A percentile compares a stretch with the other conserved stretches of the same genome.
Conservation (phyloP, 2,888 invertebrate species). For the Marronus borbonicus region DNA sequence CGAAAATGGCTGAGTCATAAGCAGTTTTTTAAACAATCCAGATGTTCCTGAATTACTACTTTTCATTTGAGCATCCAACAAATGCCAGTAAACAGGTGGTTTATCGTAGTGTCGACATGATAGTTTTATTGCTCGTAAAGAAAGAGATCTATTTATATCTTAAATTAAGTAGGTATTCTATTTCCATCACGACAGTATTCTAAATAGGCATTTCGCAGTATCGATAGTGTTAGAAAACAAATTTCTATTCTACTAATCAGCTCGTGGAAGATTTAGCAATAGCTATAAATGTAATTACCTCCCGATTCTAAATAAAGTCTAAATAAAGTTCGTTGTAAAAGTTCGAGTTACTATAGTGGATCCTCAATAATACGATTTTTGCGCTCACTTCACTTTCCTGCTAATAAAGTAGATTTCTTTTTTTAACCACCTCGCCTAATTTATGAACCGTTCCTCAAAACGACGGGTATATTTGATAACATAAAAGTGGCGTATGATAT, state of each 20-base stretch:
- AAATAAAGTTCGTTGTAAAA: not conserved
- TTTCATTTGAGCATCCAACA: not conserved
- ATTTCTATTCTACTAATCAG: no score
- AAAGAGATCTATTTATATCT: not conserved
- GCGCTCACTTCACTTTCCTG: not conserved
- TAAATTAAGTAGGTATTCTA: constrained; percentile 1
- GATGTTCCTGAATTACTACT: constrained; percentile 9
- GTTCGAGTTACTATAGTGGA: not conserved
- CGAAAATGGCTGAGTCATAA: constrained; percentile 23
- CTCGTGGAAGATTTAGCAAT: not conserved
- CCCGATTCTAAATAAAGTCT: not conserved
- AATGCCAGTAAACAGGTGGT: constrained; percentile 25
- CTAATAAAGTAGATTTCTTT: not conserved
- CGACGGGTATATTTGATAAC: not conserved
- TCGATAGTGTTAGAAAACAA: no score
- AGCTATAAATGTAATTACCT: not conserved
- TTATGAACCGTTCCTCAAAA: not conserved
- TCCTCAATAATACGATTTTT: not conserved
- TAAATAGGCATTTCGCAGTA: no score
- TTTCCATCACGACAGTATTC: no score
- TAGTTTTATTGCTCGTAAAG: constrained; percentile 23
- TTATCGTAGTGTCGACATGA: constrained; percentile 19
- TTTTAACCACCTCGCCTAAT: not conserved
- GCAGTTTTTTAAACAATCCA: constrained; percentile 21
- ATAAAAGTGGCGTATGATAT: constrained; percentile 6